Base-by-base conservation (phyloP, 2,888 invertebrate genomes). In the Nebria salina region DNA sequence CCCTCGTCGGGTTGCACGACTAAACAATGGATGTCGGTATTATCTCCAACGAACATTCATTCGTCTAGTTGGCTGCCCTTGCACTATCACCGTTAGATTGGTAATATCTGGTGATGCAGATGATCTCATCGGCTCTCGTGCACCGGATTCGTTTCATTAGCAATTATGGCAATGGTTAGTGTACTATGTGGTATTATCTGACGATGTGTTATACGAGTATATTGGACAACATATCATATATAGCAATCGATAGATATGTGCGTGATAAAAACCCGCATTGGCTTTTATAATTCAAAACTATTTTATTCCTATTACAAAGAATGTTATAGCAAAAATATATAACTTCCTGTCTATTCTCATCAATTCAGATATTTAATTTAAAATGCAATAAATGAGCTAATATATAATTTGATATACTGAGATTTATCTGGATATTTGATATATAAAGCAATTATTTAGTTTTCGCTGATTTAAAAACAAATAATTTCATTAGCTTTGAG, bases 1-100 rank as follows among this genome's bases (percentile, higher is more conserved):
- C 25, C 25, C 11, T n/a, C 70, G 11, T 70, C 70, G 25, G 70
- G 70, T 26, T 70, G 70, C 70, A 11, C 25, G 70, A 70, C 70
- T 70, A 70, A 70, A 70, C 70, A 70, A 70, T 70, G 70, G 70
- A 9, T 70, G 70, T 26, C 76, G 66, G 66, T 66, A 76, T 76
- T 76, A 76, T 76, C 76, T 76, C 20, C 66, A 65, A 42, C 76
- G 66, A 65, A 76, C 76, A 76, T 76, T 76, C 76, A 76, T 66
- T 76, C 76, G 68, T 76, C 68, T 76, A 76, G 76, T 42, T 34
- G 15, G 34, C 66, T 26, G 13, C 42, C 15, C 66, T 42, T 25
- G 66, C 68, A 42, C 66, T 41, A 15, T 20, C 42, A 42, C 68
- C 65, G 65, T 72, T 26, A 54, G 70, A 70, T 70, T 70, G 70